A percentile compares a stretch with the other conserved stretches of the same genome.
Conservation (phyloP, 2,113 vertebrate species). For the Oryzias curvinotus region DNA sequence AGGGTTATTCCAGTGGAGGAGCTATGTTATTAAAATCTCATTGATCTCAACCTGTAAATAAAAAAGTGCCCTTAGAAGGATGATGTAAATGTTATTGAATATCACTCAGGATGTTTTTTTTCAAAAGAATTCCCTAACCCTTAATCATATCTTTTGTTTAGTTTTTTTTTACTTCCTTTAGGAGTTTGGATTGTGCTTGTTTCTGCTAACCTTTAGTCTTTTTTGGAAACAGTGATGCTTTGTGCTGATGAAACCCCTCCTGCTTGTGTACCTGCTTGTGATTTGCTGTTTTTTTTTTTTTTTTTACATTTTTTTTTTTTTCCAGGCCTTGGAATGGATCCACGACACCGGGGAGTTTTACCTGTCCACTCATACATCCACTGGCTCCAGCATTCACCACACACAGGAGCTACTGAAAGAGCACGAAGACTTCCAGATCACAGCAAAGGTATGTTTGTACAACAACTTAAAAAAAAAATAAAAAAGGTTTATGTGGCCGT, state of each 20-base stretch:
- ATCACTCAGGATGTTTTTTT: no score
- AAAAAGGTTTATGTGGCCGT: not conserved
- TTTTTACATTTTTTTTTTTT: not conserved
- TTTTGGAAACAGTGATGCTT: not conserved
- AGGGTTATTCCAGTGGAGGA: no score
- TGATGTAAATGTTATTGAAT: no score
- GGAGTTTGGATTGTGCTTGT: no score
- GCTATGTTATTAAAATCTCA: no score
- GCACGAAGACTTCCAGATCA: slow-evolving; percentile 98
- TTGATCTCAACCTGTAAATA: no score
- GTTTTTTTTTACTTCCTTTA: no score
- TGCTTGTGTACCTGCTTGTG: slow-evolving; percentile 11
- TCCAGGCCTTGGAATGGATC: slow-evolving; percentile 96
- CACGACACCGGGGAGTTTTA: slow-evolving; percentile 99
- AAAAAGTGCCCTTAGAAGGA: no score
- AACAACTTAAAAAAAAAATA: not conserved
- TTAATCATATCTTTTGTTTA: no score
- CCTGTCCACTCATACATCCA: slow-evolving; percentile 96
- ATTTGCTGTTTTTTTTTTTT: slow-evolving; percentile 21
- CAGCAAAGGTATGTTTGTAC: slow-evolving; percentile 85
- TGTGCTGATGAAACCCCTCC: slow-evolving; percentile 22
- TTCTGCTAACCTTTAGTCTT: no score
- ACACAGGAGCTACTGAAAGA: slow-evolving; percentile 96
- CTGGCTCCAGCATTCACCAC: slow-evolving; percentile 95
- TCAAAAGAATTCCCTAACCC: no score